phyloP scores from a whole-genome alignment of 1,140 invertebrate genomes.

The Drosophila pruinosa region DNA sequence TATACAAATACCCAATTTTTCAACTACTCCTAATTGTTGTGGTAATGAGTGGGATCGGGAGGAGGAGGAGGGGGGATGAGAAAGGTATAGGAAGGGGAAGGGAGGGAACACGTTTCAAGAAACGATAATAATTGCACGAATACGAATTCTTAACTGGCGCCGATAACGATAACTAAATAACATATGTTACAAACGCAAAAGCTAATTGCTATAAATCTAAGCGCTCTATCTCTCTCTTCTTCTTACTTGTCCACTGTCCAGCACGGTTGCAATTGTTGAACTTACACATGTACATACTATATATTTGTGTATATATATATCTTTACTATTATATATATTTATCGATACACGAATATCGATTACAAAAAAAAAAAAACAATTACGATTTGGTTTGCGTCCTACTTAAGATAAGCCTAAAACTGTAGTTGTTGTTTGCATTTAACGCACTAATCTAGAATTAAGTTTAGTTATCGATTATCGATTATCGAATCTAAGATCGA shows the following conservation, averaged over 20 bases:
- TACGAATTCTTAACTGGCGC: slow-evolving; percentile 13
- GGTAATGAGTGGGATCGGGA: neutral
- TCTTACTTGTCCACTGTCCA: slow-evolving; percentile 49
- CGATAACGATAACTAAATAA: slow-evolving; percentile 30
- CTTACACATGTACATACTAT: slow-evolving; percentile 4
- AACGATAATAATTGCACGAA: slow-evolving; percentile 43
- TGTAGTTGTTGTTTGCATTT: slow-evolving; percentile 21
- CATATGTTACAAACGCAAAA: slow-evolving; percentile 39
- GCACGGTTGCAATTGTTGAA: slow-evolving; percentile 17
- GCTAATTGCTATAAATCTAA: slow-evolving; percentile 40
- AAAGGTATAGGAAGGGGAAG: neutral
- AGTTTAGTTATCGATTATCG: slow-evolving; percentile 6
- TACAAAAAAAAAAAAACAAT: slow-evolving; percentile 33
- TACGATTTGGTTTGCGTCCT: slow-evolving; percentile 18
- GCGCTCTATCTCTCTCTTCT: slow-evolving; percentile 18
- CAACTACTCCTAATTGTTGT: slow-evolving; percentile 38
- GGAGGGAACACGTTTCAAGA: slow-evolving; percentile 5
- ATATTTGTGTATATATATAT: neutral
- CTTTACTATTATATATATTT: neutral
- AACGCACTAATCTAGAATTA: slow-evolving; percentile 35
- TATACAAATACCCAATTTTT: slow-evolving; percentile 73
- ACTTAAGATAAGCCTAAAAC: slow-evolving; percentile 41
- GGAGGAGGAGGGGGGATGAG: neutral
- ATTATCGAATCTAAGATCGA: neutral
- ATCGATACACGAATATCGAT: slow-evolving; percentile 8